A percentile compares a stretch with the other conserved stretches of the same genome.
Evolutionary conservation across 1,140 invertebrate genomes (phyloP).

Genomic region (Drosophila melanica): DNA sequence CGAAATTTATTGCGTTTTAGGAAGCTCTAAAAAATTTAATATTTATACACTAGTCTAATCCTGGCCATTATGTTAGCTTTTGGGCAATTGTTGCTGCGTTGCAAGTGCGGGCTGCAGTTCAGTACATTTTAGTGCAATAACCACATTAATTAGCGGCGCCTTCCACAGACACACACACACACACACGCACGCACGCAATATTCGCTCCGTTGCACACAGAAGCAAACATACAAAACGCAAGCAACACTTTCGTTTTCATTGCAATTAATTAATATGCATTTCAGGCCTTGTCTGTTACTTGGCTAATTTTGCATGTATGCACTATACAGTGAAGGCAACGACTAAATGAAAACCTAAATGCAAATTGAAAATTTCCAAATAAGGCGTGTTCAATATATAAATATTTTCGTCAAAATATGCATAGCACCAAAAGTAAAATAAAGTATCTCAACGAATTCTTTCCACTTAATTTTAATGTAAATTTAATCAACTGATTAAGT

Average conservation of each 20-base stretch:
- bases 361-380: too few relatives aligned
- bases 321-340: too few relatives aligned
- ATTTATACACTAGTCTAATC: neutral
- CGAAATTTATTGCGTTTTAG: too few relatives aligned
- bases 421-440: too few relatives aligned
- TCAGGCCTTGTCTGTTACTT: slow-evolving; percentile 19
- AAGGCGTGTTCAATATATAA: too few relatives aligned
- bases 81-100: slow-evolving; percentile 33
- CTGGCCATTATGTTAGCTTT: slow-evolving; percentile 1
- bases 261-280: slow-evolving; percentile 74
- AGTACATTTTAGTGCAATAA: slow-evolving; percentile 80
- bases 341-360: too few relatives aligned
- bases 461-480: too few relatives aligned
- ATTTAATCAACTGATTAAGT: too few relatives aligned
- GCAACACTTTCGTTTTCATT: slow-evolving; percentile 78
- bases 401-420: too few relatives aligned
- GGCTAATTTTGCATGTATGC: slow-evolving; percentile 15
- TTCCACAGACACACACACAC: slow-evolving; percentile 46
- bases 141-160: slow-evolving; percentile 75
- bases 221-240: slow-evolving; percentile 13
- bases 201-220: slow-evolving; percentile 60
- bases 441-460: too few relatives aligned
- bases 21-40: too few relatives aligned
- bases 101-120: slow-evolving; percentile 54
- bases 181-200: slow-evolving; percentile 9